phyloP scores from a whole-genome alignment of 2,113 vertebrate species.

The Paralichthys olivaceus region DNA sequence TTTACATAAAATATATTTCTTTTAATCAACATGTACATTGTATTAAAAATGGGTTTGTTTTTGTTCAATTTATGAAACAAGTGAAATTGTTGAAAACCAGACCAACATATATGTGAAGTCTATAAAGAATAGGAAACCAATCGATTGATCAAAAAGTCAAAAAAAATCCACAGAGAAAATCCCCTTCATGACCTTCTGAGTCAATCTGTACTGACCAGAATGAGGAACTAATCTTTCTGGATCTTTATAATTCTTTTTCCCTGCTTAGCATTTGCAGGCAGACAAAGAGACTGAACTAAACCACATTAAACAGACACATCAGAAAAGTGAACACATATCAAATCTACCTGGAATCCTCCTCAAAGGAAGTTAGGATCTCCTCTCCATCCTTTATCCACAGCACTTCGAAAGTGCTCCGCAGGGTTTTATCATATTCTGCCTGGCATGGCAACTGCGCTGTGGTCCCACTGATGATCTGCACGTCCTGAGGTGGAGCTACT shows the following conservation, averaged over 20 bases:
- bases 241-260: not conserved
- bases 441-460: slow-evolving; percentile 85
- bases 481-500: slow-evolving; percentile 81
- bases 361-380: slow-evolving; percentile 79
- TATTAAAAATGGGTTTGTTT: too few relatives aligned
- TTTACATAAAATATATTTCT: too few relatives aligned
- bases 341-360: slow-evolving; percentile 83
- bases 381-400: slow-evolving; percentile 88
- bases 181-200: not conserved
- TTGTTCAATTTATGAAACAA: too few relatives aligned
- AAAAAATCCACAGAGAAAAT: not conserved
- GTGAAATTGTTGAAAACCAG: too few relatives aligned
- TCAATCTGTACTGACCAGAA: not conserved
- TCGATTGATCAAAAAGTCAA: not conserved
- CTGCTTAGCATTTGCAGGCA: not conserved
- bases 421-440: slow-evolving; percentile 84
- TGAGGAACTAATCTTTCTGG: not conserved
- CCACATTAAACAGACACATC: not conserved
- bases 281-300: not conserved
- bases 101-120: too few relatives aligned
- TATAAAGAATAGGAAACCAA: not conserved
- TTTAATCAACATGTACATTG: too few relatives aligned
- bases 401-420: slow-evolving; percentile 85
- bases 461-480: slow-evolving; percentile 81
- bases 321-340: not conserved